Percentiles rank a stretch among this genome's conserved stretches.
Evolutionary conservation across 2,888 invertebrate genomes (phyloP).

Genomic region (Andricus quercusramuli): DNA sequence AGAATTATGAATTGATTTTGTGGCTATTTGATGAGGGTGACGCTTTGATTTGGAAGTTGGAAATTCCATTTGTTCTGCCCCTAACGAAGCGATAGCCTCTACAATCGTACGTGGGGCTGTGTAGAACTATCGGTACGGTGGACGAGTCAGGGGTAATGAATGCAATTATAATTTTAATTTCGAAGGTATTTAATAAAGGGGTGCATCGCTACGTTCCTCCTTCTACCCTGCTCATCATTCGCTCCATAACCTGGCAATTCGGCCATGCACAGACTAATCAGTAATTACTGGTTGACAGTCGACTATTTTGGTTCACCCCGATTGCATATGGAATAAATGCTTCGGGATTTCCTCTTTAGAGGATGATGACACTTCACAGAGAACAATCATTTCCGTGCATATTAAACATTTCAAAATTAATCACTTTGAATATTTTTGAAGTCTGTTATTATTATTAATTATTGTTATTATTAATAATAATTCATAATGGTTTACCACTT

Average conservation of each 20-base stretch:
- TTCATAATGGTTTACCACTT: too few species aligned
- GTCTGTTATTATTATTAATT: too few species aligned
- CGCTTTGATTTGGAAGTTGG: constrained; percentile 46
- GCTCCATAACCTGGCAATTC: constrained; percentile 53
- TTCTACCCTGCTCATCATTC: constrained; percentile 44
- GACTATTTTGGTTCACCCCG: constrained; percentile 62
- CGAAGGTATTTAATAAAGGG: constrained; percentile 78
- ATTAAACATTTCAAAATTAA: too few species aligned
- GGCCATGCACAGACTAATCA: constrained; percentile 72
- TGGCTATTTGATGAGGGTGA: neutral
- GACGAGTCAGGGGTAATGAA: constrained; percentile 69
- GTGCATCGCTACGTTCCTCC: constrained; percentile 64
- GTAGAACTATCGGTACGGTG: constrained; percentile 62
- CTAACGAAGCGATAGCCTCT: constrained; percentile 49
- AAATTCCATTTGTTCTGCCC: constrained; percentile 55
- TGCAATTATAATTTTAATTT: constrained; percentile 79
- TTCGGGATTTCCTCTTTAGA: constrained; percentile 35
- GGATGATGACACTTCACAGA: neutral
- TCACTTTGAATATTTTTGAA: too few species aligned
- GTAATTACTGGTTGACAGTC: constrained; percentile 73
- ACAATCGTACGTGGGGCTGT: constrained; percentile 45
- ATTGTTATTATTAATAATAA: too few species aligned
- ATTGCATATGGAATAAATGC: constrained; percentile 54
- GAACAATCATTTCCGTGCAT: neutral
- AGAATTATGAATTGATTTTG: neutral